Conservation (phyloP, 2,113 vertebrate species). For the Ivindomyrus marchei region DNA sequence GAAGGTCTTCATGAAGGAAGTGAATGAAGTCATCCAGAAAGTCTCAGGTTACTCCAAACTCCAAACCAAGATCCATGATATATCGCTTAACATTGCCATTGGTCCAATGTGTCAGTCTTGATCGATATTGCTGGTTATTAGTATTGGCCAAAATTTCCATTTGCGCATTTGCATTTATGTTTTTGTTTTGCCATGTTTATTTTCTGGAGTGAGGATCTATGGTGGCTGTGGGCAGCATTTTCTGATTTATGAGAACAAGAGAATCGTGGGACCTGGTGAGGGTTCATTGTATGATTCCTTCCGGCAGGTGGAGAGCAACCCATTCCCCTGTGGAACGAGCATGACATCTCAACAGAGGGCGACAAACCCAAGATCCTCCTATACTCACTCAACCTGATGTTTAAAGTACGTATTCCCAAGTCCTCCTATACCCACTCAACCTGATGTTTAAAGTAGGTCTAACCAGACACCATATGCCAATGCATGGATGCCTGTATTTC, state of each 20-base stretch:
- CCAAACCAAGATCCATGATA: not conserved
- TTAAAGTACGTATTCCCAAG: conserved; percentile 71
- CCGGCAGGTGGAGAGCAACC: conserved; percentile 87
- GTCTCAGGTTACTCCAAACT: conserved; percentile 76
- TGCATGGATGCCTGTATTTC: not conserved
- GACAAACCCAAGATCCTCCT: conserved; percentile 97
- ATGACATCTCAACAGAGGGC: conserved; percentile 84
- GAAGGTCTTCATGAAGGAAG: conserved; percentile 99
- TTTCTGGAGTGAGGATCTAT: not conserved
- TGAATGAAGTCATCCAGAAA: conserved; percentile 98
- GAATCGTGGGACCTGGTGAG: not conserved
- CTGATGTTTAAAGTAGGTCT: conserved; percentile 85
- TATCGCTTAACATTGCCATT: not conserved
- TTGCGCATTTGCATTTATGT: not conserved
- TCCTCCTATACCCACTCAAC: conserved; percentile 89
- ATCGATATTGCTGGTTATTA: not conserved
- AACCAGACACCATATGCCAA: not conserved
- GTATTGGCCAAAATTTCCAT: not conserved
- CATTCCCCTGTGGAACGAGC: conserved; percentile 97
- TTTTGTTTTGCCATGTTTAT: not conserved
- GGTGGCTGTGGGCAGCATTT: not conserved
- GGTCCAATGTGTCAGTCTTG: not conserved
- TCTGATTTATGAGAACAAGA: not conserved
- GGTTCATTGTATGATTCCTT: not conserved
- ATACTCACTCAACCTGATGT: conserved; percentile 88